Evolutionary conservation across 2,113 vertebrate genomes (phyloP), one percentile per base, ranked within the genome.

Genomic region (Fregata magnificens): DNA sequence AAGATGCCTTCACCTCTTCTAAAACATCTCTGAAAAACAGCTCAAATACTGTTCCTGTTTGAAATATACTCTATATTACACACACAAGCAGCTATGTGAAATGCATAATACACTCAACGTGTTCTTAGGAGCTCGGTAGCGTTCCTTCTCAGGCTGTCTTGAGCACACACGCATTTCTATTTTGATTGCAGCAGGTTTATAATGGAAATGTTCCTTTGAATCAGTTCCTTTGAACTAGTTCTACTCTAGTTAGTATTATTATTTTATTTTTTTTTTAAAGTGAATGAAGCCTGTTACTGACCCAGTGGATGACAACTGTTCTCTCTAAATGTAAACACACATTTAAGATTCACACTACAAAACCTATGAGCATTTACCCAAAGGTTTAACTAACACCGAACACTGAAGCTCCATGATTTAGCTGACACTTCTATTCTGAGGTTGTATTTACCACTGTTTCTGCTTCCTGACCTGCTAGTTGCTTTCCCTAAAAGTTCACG

Each of bases 21-120:
- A 58, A 83, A 71, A 40, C 4, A 34, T 2, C n/a, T 62, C 58
- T 70, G 53, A 76, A 70, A 49, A 91, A 53, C 13, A 87, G 31
- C 15, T n/a, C 49, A 28, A 36, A 16, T 16, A 10, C 20, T 42
- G 26, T 26, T 71, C 34, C 65, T 36, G 40, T 38, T 52, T 9
- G 2, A 69, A 70, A 70, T 11, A 24, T 1, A 19, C 32, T 44
- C 28, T 21, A 2, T 11, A 50, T 20, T 18, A 34, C 69, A 49
- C 34, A 70, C 8, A 38, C 8, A 16, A 25, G 34, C 47, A 82
- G 38, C 42, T 40, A 4, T 14, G 7, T 17, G 42, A 94, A 89
- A 61, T 3, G 15, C 5, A 3, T 10, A 50, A 47, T 6, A 73
- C 12, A 31, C 49, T 73, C 58, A 13, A 7, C 0, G 0, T 16